Evolutionary conservation across 1,140 invertebrate genomes (phyloP).

Genomic region (Octopus sinensis): DNA sequence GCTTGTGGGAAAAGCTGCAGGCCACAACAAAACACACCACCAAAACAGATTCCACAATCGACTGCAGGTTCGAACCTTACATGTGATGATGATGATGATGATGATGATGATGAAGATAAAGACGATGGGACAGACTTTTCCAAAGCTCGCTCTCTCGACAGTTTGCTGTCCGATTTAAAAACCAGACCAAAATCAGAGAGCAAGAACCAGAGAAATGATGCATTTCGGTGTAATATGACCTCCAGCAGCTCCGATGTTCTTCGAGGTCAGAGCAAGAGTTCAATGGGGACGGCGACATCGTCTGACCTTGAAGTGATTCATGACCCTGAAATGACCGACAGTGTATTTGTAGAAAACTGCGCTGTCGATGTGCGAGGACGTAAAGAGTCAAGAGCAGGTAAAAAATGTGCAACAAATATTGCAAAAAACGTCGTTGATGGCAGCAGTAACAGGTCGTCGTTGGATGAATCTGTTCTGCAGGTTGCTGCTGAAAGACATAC

Average conservation of each 20-base stretch:
- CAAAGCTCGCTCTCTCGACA: not conserved
- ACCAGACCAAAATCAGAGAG: not conserved
- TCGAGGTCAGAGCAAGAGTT: not conserved
- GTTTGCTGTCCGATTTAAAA: not conserved
- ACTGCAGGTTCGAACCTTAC: not conserved
- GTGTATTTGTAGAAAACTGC: not conserved
- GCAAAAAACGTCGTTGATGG: not conserved
- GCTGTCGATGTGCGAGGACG: not conserved
- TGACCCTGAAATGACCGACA: not conserved
- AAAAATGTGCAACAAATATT: slow-evolving; percentile 1
- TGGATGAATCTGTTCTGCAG: slow-evolving; percentile 45
- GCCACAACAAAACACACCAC: not conserved
- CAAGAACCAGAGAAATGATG: not conserved
- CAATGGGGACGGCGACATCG: not conserved
- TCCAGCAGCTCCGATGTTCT: not conserved
- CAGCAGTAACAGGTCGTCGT: slow-evolving; percentile 33
- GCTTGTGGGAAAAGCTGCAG: not conserved
- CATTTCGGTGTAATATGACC: not conserved
- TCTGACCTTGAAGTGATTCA: not conserved
- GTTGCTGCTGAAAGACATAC: slow-evolving; percentile 39
- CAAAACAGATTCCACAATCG: not conserved
- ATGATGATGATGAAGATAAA: too few relatives aligned
- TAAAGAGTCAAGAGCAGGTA: not conserved
- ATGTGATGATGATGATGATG: too few relatives aligned
- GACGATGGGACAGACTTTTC: not conserved